Conservation (phyloP, 2,888 invertebrate species). For the Caenorhabditis drosophilae region DNA sequence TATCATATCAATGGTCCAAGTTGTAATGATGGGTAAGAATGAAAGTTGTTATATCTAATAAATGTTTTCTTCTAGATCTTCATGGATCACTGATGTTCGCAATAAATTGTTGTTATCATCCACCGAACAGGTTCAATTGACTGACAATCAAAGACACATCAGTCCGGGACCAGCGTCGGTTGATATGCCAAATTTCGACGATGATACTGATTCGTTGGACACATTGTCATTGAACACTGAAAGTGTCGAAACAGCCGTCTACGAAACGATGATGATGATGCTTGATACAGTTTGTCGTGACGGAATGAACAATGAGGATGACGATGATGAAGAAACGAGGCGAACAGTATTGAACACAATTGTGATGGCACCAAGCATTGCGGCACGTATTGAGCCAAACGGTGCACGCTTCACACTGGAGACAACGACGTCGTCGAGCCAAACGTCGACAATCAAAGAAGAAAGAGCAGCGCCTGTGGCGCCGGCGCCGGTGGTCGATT, state of each 20-base stretch:
- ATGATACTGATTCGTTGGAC: slow-evolving; percentile 61
- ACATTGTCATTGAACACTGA: slow-evolving; percentile 52
- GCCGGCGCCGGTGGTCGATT: slow-evolving; percentile 9
- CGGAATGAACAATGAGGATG: too few species aligned
- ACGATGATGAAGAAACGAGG: slow-evolving; percentile 43
- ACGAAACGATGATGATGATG: slow-evolving; percentile 55
- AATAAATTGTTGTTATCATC: slow-evolving; percentile 36
- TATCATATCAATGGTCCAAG: slow-evolving; percentile 57
- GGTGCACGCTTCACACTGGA: slow-evolving; percentile 15
- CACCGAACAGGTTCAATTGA: slow-evolving; percentile 17
- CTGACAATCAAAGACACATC: slow-evolving; percentile 15
- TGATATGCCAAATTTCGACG: slow-evolving; percentile 52
- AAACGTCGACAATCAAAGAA: neutral
- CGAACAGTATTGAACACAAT: slow-evolving; percentile 2
- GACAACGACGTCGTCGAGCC: too few species aligned
- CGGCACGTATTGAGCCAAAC: slow-evolving; percentile 18
- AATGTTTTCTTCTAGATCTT: slow-evolving; percentile 11
- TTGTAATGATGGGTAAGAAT: slow-evolving; percentile 9
- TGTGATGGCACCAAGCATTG: too few species aligned
- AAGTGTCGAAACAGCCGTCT: slow-evolving; percentile 54
- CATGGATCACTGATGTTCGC: slow-evolving; percentile 41
- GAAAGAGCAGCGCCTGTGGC: slow-evolving; percentile 4
- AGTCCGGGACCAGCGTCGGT: slow-evolving; percentile 7
- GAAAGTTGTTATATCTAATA: neutral
- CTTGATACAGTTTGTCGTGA: slow-evolving; percentile 58